Evolutionary conservation across 2,797 vertebrate genomes (phyloP).

Genomic region (Chanos chanos): DNA sequence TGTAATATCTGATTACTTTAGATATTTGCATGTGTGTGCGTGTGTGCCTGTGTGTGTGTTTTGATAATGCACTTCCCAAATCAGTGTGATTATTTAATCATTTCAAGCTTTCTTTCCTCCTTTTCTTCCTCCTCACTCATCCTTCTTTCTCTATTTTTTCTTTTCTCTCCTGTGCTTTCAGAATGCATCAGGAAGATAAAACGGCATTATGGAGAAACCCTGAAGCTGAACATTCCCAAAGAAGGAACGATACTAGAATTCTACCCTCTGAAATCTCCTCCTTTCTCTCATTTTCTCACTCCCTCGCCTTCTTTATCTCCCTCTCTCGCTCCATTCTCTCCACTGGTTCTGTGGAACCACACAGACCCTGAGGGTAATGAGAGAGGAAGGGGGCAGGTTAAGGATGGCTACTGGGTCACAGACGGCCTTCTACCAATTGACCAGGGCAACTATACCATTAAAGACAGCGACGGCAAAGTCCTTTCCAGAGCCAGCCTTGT

Average conservation of each 20-base stretch:
- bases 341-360: conserved; percentile 63
- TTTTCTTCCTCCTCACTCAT: too few relatives aligned
- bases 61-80: too few relatives aligned
- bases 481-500: conserved; percentile 59
- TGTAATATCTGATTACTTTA: too few relatives aligned
- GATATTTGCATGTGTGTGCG: too few relatives aligned
- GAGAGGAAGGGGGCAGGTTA: conserved; percentile 50
- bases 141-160: neutral
- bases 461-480: conserved; percentile 48
- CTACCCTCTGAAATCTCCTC: neutral
- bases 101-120: neutral
- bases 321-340: neutral
- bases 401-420: conserved; percentile 57
- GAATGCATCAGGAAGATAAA: neutral
- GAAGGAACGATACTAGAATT: neutral
- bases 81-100: neutral
- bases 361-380: conserved; percentile 48
- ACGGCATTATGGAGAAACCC: neutral
- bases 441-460: conserved; percentile 69
- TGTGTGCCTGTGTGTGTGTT: too few relatives aligned
- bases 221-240: conserved; percentile 1
- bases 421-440: conserved; percentile 63
- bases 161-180: neutral
- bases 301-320: neutral
- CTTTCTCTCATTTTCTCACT: neutral